Base-by-base conservation (phyloP, 2,797 vertebrate species). In the Alfaro cultratus region DNA sequence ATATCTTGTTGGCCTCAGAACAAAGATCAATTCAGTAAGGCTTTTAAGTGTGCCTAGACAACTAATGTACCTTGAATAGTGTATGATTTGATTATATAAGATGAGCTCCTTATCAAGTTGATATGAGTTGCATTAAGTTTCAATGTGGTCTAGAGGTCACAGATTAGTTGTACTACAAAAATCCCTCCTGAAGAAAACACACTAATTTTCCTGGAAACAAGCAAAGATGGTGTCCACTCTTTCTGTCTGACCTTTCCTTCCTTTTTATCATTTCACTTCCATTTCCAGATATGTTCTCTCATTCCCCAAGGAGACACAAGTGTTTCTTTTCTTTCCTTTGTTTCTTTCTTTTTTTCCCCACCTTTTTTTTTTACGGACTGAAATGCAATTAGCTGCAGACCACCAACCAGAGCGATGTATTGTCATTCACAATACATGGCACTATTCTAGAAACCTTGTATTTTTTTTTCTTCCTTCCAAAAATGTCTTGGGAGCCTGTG, bases 381-480 rank as follows among this genome's bases (percentile, higher is more conserved):
- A 86, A 89, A 88, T 76, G 72, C 90, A 92, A 89, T 91, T 87
- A 89, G 83, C 76, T 86, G 80, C 82, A 83, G 82, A 82, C 81
- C 85, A 78, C 73, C 43, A 23, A 83, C 73, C 85, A 76, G 83
- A 86, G 74, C 21, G n/a, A 53, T 77, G 83, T 71, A 81, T 87
- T 45, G 86, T 91, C 87, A 81, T 86, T 88, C 82, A 87, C 83
- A 80, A 83, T 83, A 80, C 74, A 77, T 49, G 41, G 26, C 76
- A 81, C 83, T 81, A 88, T 88, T 91, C 77, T 85, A 93, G 86
- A 92, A 92, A 94, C 92, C 89, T 90, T 91, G 85, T 89, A 92
- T 94, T 88, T 68, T 12, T 70, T 46, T 15, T 12, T 70, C 89
- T 92, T 45, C 26, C 90, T 91, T 88, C 78, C 74, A 76, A 83